Evolutionary conservation across 23 tunicate genomes (phyloP).

Genomic region (Ciona savignyi): DNA sequence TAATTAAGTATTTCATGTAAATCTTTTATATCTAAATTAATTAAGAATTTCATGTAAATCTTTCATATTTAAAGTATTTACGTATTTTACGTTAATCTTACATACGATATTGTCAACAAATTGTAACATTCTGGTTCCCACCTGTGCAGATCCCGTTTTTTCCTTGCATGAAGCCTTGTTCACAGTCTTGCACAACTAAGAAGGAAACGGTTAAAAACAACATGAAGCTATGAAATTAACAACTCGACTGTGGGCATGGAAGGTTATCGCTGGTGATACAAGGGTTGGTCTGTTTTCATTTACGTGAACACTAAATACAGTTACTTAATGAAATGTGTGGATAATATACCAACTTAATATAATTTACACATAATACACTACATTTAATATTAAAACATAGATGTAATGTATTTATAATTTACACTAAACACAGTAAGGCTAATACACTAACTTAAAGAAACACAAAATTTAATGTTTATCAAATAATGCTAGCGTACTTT

Average conservation of each 20-base stretch:
- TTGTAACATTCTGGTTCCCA: too few species aligned
- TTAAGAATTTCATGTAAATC: too few species aligned
- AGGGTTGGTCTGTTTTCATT: too few species aligned
- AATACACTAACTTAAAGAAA: neutral
- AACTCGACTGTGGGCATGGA: neutral
- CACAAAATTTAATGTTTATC: neutral
- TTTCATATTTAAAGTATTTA: too few species aligned
- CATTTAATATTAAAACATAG: neutral
- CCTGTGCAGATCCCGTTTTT: neutral
- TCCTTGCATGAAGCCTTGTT: neutral
- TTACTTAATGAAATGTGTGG: neutral
- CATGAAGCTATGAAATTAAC: neutral
- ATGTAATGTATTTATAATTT: neutral
- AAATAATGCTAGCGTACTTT: neutral
- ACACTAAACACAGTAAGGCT: neutral
- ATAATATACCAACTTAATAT: too few species aligned
- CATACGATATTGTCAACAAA: too few species aligned
- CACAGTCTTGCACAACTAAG: neutral
- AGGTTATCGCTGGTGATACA: too few species aligned
- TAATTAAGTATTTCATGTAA: too few species aligned
- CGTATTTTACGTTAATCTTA: neutral
- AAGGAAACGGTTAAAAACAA: neutral
- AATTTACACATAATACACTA: neutral
- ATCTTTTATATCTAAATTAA: too few species aligned
- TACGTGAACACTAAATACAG: too few species aligned